Base-by-base conservation (phyloP, 2,888 invertebrate species). In the Drosophila emarginata region DNA sequence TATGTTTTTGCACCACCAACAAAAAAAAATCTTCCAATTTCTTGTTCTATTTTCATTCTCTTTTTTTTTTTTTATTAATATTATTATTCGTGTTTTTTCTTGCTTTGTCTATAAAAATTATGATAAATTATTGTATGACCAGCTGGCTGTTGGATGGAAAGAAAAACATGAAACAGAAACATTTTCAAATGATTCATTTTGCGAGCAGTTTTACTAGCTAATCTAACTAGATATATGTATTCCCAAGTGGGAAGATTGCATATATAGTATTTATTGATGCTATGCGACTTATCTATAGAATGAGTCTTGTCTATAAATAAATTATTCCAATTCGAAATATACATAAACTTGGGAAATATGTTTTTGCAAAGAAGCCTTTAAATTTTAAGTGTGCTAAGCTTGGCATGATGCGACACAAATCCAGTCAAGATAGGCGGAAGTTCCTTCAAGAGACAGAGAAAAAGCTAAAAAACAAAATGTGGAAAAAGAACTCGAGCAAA, bases 381-480 rank as follows among this genome's bases (percentile, higher is more conserved):
- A 54, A 18, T 21, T 54, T 18, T 36, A 54, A 54, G 54, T 54
- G 18, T 36, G 36, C 36, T 54, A 54, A 54, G 54, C 54, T 36
- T 6, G 54, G 36, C 54, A 15, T 36, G 36, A 54, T 32, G 36
- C 54, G 36, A 54, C 54, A 60, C 36, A 51, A 60, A 45, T 21
- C 12, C 36, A 63, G 64, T 67, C 67, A 61, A 76, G 61, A 77
- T 72, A 78, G 77, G 80, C 80, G 80, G 80, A 80, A 80, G 80
- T 79, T 71, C 71, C 76, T 72, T 63, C 69, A 72, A 72, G 53
- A 36, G 51, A 61, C 5, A 51, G 63, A 54, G 64, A 66, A 18
- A 15, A 18, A 54, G 18, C 21, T n/a, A 39, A 18, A 15, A 18
- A 54, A 18, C 14, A 18, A 45, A 40, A 58, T 26, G 51, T 39